Evolutionary conservation across 1,140 invertebrate genomes (phyloP), one percentile per base, ranked within the genome.

Genomic region (Ips nitidus): DNA sequence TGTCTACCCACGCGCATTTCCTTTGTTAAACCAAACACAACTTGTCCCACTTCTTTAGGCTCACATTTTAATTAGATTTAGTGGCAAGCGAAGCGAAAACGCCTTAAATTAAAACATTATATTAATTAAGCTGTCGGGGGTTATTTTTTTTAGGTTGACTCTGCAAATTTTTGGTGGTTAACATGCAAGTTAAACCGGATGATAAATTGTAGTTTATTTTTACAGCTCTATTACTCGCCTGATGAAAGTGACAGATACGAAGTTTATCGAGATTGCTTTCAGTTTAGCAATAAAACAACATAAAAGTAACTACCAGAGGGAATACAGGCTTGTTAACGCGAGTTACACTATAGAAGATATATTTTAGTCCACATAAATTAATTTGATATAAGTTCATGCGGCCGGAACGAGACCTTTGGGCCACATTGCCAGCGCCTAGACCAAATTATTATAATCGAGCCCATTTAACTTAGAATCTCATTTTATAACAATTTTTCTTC

Each of bases 21-120:
- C 22, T 22, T 22, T 22, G 22, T 22, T 22, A 22, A 22, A 22
- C 22, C 22, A 22, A 22, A 22, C 22, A 22, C 22, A 22, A 22
- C 22, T 22, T 22, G 22, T 22, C 22, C 22, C 22, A 22, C 22
- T 22, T 22, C 22, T 22, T 22, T 22, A 22, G 22, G 45, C 58
- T 68, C 60, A 40, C 37, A 68, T 41, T 59, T 60, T 68, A 68
- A 68, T 68, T 68, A 68, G 66, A 68, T 52, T 68, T 68, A 60
- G 66, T 68, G 57, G 66, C 41, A 52, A 68, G 60, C 53, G 37
- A 57, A 57, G 66, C n/a, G 53, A 59, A 59, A 60, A 39, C 47
- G 45, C 57, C 59, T 68, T 68, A 60, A 68, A 68, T 68, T 68
- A 68, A 68, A 68, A 68, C 66, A 68, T 68, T 68, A 59, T 60